Percentiles rank a stretch among this genome's conserved stretches.
These are phyloP conservation scores for Xenus cinereus DNA, from an alignment of 2,113 vertebrate genomes.

Conservation along the genomic window DNA sequence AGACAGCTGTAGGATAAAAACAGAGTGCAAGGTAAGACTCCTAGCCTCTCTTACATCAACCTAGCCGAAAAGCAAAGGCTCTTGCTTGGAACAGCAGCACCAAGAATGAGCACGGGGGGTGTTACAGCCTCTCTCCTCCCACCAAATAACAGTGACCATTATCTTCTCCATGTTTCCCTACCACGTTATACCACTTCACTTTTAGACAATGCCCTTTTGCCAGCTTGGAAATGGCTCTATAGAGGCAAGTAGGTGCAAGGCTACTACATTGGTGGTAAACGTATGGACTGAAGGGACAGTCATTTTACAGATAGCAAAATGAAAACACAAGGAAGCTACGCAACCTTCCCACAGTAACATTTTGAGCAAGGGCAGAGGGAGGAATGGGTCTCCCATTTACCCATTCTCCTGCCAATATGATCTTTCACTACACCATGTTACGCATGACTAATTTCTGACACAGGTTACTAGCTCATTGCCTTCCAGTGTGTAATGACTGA, in stretches of 20 bases:
- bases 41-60: background rate
- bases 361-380: background rate
- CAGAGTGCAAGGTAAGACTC: background rate
- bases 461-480: background rate
- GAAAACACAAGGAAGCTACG: background rate
- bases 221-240: background rate
- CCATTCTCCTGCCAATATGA: background rate
- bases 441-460: background rate
- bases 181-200: background rate
- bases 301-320: background rate
- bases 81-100: background rate
- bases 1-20: slow-evolving; percentile 82
- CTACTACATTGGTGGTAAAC: rapidly evolving
- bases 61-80: background rate
- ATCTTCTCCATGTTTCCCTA: background rate
- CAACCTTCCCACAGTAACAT: background rate
- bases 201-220: background rate
- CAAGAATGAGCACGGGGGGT: background rate
- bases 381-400: background rate
- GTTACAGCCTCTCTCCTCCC: background rate
- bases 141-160: background rate
- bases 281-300: background rate
- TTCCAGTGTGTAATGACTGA: rapidly evolving
- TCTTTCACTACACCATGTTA: background rate
- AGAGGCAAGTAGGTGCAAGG: background rate